These are phyloP conservation scores for Eciton burchellii DNA, from an alignment of 1,140 invertebrate genomes.

Conservation along the genomic window DNA sequence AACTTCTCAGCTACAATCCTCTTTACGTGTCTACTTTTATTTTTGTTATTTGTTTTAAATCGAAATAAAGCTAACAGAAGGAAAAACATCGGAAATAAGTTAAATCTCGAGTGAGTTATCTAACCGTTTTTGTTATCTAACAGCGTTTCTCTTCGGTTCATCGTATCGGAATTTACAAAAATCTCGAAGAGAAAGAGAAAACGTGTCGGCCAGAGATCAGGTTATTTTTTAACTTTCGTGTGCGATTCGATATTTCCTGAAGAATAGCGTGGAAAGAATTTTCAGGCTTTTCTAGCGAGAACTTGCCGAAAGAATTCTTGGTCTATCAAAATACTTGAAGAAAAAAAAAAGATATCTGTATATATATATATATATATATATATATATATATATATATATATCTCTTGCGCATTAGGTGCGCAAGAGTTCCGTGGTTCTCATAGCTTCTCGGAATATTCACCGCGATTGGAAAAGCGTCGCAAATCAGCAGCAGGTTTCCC, in stretches of 20 bases:
- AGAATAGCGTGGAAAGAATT: slow-evolving; percentile 28
- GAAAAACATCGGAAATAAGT: neutral
- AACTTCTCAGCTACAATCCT: too few species aligned
- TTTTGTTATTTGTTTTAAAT: neutral
- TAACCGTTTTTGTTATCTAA: neutral
- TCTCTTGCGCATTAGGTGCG: slow-evolving; percentile 36
- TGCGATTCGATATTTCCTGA: neutral
- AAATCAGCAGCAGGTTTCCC: slow-evolving; percentile 36
- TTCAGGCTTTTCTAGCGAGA: neutral
- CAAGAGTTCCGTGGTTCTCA: slow-evolving; percentile 41
- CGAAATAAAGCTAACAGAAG: neutral
- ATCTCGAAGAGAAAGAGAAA: neutral
- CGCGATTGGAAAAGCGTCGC: slow-evolving; percentile 28
- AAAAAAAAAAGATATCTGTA: too few species aligned
- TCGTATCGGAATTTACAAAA: neutral
- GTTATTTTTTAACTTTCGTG: slow-evolving; percentile 16
- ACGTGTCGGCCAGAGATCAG: neutral
- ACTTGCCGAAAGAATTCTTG: slow-evolving; percentile 29
- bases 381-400: slow-evolving; percentile 57
- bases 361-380: slow-evolving; percentile 57
- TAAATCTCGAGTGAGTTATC: neutral
- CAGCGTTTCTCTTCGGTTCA: neutral
- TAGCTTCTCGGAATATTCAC: slow-evolving; percentile 56
- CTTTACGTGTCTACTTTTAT: neutral
- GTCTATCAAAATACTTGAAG: neutral